Conservation (phyloP, 2,888 invertebrate species). For the Anthophora plumipes region DNA sequence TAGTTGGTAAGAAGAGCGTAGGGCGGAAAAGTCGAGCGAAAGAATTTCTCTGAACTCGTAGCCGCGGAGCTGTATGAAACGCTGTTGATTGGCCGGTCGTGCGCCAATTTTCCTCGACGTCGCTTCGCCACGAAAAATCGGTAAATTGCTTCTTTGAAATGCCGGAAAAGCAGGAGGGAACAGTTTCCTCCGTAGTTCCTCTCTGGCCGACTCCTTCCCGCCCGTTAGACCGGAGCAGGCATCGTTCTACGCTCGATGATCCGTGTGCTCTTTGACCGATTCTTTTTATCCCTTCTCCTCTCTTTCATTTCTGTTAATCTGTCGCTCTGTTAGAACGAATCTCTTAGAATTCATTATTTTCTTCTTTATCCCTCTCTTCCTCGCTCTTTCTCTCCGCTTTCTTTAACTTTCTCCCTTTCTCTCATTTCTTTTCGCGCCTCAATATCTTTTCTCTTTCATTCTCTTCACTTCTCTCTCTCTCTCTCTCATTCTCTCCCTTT, state of each 20-base stretch:
- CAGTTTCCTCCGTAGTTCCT: conserved; percentile 67
- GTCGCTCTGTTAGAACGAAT: too few relatives aligned
- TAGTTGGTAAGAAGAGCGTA: not conserved
- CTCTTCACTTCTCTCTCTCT: not conserved
- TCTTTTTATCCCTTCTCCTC: conserved; percentile 23
- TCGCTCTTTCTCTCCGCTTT: too few relatives aligned
- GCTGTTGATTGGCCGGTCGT: conserved; percentile 83
- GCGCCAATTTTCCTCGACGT: conserved; percentile 82
- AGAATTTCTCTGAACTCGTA: conserved; percentile 75
- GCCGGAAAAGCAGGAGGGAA: conserved; percentile 75
- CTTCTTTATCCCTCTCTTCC: too few relatives aligned
- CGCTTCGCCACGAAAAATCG: conserved; percentile 81
- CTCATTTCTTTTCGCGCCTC: too few relatives aligned
- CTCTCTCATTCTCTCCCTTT: not conserved
- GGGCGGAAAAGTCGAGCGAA: conserved; percentile 64
- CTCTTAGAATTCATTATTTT: too few relatives aligned
- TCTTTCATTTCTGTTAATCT: conserved; percentile 30
- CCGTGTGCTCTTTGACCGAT: conserved; percentile 57
- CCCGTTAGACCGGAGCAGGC: conserved; percentile 58
- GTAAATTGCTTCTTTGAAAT: conserved; percentile 84
- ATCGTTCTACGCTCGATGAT: conserved; percentile 67
- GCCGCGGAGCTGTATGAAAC: conserved; percentile 81
- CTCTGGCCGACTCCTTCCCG: conserved; percentile 56
- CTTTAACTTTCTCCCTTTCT: not conserved
- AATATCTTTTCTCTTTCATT: too few relatives aligned